These are phyloP conservation scores for Aromia moschata DNA, from an alignment of 2,888 invertebrate genomes.

Conservation along the genomic window DNA sequence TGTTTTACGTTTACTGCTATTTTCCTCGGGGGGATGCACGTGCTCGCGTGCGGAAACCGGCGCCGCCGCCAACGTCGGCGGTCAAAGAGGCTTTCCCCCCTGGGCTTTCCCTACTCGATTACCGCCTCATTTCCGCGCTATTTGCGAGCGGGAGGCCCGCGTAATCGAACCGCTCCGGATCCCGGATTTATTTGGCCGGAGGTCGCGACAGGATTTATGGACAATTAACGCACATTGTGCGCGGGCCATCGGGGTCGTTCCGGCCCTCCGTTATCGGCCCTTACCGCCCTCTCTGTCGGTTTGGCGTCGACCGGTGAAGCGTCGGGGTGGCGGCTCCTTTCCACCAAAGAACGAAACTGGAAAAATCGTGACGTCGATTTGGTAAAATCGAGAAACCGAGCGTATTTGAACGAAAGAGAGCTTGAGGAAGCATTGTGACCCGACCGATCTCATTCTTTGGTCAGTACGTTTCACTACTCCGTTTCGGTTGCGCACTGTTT, in stretches of 20 bases:
- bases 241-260: conserved; percentile 25
- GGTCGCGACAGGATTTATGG: conserved; percentile 41
- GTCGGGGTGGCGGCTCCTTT: not conserved
- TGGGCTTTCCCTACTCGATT: conserved; percentile 38
- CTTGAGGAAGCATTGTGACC: too few relatives aligned
- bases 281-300: conserved; percentile 23
- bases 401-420: too few relatives aligned
- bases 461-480: too few relatives aligned
- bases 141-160: conserved; percentile 35
- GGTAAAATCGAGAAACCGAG: too few relatives aligned
- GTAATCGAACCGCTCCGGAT: conserved; percentile 30
- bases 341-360: not conserved
- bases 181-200: conserved; percentile 39
- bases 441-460: too few relatives aligned
- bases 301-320: conserved; percentile 10
- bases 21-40: too few relatives aligned
- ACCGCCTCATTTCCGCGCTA: conserved; percentile 41
- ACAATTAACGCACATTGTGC: conserved; percentile 41
- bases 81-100: conserved; percentile 36
- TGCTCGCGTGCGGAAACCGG: too few relatives aligned
- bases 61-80: conserved; percentile 5
- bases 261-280: conserved; percentile 27
- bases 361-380: not conserved
- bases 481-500: too few relatives aligned
- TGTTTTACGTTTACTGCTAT: too few relatives aligned